These are phyloP conservation scores for Gymnoscopelus microlampas DNA, from an alignment of 2,797 vertebrate genomes.

Conservation along the genomic window DNA sequence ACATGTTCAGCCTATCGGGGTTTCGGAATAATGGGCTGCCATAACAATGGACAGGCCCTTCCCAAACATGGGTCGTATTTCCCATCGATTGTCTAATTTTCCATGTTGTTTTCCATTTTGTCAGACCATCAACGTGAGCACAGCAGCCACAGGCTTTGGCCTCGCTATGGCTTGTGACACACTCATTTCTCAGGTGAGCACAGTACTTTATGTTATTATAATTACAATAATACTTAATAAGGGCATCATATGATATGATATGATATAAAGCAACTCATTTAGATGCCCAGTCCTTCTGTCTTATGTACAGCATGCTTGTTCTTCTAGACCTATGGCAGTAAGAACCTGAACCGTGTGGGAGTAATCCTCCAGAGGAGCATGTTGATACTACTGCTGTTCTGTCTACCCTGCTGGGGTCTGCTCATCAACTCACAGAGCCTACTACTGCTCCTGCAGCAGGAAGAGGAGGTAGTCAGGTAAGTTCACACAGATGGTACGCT, in stretches of 20 bases:
- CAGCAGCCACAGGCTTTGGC: conserved; percentile 83
- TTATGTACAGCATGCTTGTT: conserved; percentile 7
- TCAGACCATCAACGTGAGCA: conserved; percentile 86
- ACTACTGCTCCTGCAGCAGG: conserved; percentile 84
- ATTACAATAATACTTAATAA: not conserved
- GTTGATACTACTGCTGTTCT: conserved; percentile 88
- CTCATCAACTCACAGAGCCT: conserved; percentile 88
- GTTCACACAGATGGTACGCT: too few relatives aligned
- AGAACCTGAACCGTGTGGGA: conserved; percentile 89
- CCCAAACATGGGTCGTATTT: too few relatives aligned
- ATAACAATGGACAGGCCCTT: too few relatives aligned
- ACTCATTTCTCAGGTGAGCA: conserved; percentile 88
- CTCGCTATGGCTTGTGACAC: conserved; percentile 88
- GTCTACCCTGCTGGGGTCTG: conserved; percentile 90
- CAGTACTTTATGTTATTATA: not conserved
- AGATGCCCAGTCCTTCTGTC: not conserved
- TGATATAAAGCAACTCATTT: not conserved
- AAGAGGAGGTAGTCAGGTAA: conserved; percentile 87
- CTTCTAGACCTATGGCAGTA: conserved; percentile 86
- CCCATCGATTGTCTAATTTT: not conserved
- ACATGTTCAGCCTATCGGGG: too few relatives aligned
- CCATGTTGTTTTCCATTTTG: conserved; percentile 15
- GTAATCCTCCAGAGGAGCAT: conserved; percentile 86
- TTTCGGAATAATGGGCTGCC: too few relatives aligned
- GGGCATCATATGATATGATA: too few relatives aligned